Evolutionary conservation across 2,888 invertebrate species (phyloP), one percentile per base, ranked within the genome.

Genomic region (Cryptocephalus moraei): DNA sequence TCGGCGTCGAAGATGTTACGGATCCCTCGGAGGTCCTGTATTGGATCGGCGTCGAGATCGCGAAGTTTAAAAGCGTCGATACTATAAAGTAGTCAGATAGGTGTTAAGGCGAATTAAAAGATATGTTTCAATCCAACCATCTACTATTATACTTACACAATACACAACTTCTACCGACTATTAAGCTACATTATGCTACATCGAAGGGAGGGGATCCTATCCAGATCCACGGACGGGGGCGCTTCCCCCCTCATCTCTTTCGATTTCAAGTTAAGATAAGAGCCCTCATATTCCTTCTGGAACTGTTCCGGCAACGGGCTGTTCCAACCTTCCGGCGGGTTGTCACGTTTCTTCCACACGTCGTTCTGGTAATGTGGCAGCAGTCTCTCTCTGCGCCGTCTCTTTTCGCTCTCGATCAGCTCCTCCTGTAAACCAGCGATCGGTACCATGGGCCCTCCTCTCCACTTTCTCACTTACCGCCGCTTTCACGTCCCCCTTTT

Each of bases 251-350:
- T 74, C 41, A 82, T 58, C 66, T 84, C 81, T 60, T 78, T 75
- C 10, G 80, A 77, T 72, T 82, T 85, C 1, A 73, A 33, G 52
- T 79, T 75, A 38, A 91, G 73, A 64, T 77, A 87, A 0, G 82
- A 77, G 51, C 77, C 72, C 63, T 85, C 77, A 60, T 84, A 79
- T 58, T 80, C 75, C 61, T 86, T 78, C 12, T 67, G 67, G 67
- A 91, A 72, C 79, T 83, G 82, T 8, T 85, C 82, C 0, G 92
- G 91, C 48, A 93, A 67, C 0, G 88, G 88, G 52, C 78, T 78
- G 52, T 81, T 77, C 93, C 93, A 94, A 66, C 90, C 82, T 44
- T 74, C 71, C 0, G 93, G 92, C 0, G 93, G 91, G 33, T 72
- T 61, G 8, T 74, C 75, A 39, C 94, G 72, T 64, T 79, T 84